These are phyloP conservation scores for Nasua narica DNA, from an alignment of 2,797 vertebrate genomes.

Conservation along the genomic window DNA sequence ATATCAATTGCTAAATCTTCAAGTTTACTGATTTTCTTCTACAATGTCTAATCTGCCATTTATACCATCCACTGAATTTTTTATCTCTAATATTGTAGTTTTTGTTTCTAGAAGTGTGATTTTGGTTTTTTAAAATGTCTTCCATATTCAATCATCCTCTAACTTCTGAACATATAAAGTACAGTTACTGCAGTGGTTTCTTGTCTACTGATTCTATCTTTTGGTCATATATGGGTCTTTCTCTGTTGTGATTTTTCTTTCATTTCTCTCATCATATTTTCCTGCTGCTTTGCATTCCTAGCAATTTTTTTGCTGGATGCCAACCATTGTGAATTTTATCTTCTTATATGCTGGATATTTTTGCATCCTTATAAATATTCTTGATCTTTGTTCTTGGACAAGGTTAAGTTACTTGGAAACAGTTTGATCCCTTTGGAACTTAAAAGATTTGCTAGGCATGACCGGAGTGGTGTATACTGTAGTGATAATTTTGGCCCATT, in stretches of 20 bases:
- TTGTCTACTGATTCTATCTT: background rate
- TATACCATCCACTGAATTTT: background rate
- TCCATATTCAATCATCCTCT: background rate
- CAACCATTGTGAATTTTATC: background rate
- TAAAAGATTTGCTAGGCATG: background rate
- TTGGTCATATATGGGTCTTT: background rate
- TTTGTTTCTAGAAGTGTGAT: background rate
- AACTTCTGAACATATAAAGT: background rate
- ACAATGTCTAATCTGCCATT: background rate
- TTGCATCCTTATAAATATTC: background rate
- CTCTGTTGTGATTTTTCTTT: background rate
- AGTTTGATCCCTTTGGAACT: background rate
- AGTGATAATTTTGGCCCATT: background rate
- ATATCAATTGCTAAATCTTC: background rate
- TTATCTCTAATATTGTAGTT: background rate
- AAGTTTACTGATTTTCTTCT: background rate
- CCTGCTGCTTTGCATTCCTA: background rate
- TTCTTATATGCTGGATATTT: background rate
- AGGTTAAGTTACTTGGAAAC: background rate
- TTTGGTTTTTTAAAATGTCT: background rate
- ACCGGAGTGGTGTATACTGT: background rate
- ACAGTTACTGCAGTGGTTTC: background rate
- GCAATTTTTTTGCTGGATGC: background rate
- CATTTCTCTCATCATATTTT: background rate
- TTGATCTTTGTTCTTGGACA: background rate